Percentiles rank a stretch among this genome's conserved stretches.
Evolutionary conservation across 2,113 vertebrate genomes (phyloP).

Genomic region (Hippocampus comes): DNA sequence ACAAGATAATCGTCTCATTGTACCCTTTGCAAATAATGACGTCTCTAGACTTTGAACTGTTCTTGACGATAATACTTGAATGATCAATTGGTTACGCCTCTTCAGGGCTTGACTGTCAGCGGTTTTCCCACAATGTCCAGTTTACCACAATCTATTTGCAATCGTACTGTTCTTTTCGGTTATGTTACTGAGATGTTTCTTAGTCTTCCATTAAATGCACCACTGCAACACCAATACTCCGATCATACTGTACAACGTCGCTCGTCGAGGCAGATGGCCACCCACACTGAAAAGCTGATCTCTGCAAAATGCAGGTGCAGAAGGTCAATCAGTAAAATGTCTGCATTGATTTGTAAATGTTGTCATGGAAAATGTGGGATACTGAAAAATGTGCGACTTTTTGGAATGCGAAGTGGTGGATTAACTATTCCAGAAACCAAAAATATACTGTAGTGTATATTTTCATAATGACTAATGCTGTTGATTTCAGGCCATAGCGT

Average conservation of each 20-base stretch:
- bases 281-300: no score
- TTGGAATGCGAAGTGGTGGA: no score
- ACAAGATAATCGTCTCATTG: background rate
- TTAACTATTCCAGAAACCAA: no score
- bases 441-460: background rate
- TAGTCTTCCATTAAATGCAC: background rate
- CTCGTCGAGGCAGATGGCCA: no score
- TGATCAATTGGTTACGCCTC: background rate
- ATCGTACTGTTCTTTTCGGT: background rate
- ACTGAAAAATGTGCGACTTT: no score
- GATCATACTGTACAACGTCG: no score
- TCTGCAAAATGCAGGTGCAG: no score
- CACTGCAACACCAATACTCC: background rate
- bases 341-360: no score
- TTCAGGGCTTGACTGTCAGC: background rate
- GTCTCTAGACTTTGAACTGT: background rate
- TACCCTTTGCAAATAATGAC: background rate
- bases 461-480: background rate
- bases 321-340: no score
- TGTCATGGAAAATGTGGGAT: no score
- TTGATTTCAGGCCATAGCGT: background rate
- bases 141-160: background rate
- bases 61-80: background rate
- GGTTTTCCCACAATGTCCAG: background rate
- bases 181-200: background rate